Percentiles rank a stretch among this genome's conserved stretches.
Evolutionary conservation across 2,797 vertebrate genomes (phyloP).

Genomic region (Vespertilio murinus): DNA sequence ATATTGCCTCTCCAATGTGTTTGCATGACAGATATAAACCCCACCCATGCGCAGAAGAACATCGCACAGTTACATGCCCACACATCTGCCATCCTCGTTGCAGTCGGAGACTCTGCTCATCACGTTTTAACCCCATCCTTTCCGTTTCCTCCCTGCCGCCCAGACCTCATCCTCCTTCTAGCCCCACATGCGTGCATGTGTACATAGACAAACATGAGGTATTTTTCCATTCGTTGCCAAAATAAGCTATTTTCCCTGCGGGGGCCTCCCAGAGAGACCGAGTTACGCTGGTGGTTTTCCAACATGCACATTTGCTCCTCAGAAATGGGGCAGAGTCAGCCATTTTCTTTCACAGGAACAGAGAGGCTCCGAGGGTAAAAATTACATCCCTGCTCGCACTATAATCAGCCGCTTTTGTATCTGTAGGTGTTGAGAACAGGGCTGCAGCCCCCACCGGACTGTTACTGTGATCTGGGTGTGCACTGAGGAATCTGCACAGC

Average conservation of each 20-base stretch:
- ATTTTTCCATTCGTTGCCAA: constrained; percentile 48
- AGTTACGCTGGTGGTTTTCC: constrained; percentile 48
- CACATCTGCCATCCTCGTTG: neutral
- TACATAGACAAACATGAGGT: neutral
- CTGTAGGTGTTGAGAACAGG: neutral
- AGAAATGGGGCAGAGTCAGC: constrained; percentile 66
- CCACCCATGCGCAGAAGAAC: neutral
- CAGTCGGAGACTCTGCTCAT: neutral
- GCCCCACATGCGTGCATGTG: neutral
- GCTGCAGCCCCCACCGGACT: neutral
- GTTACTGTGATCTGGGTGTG: neutral
- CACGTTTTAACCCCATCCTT: neutral
- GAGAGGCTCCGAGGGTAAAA: neutral
- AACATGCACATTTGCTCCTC: neutral
- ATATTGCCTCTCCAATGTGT: too few relatives aligned
- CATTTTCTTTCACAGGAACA: constrained; percentile 40
- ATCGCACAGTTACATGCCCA: neutral
- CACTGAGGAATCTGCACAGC: neutral
- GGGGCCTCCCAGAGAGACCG: constrained; percentile 56
- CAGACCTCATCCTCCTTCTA: neutral
- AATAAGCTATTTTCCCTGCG: constrained; percentile 42
- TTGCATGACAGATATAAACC: neutral
- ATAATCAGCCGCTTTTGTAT: neutral
- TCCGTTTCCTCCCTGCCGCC: fast-evolving
- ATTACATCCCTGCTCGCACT: neutral